phyloP scores from a whole-genome alignment of 2,113 vertebrate species.

The Gasterosteus aculeatus region DNA sequence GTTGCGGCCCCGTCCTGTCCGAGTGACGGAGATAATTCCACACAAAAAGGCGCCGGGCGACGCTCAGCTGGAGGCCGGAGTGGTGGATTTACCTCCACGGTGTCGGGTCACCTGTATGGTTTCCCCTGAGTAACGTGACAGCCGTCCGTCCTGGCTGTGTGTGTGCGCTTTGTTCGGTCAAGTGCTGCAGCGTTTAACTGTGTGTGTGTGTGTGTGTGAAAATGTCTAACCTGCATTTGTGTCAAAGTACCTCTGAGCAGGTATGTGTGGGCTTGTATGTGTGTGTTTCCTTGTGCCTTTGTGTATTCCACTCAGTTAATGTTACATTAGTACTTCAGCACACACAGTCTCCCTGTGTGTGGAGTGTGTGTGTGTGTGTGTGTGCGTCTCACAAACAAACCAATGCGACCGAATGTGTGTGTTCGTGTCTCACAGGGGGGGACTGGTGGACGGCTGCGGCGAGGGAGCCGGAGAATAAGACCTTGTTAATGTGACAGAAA shows the following conservation, averaged over 20 bases:
- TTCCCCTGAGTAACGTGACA: constrained; percentile 54
- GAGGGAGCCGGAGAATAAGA: constrained; percentile 55
- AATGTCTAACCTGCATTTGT: too few relatives aligned
- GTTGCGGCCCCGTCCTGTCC: background rate
- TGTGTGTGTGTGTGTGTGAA: constrained; percentile 9
- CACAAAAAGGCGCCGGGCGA: constrained; percentile 31
- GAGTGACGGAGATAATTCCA: constrained; percentile 28
- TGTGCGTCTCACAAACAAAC: constrained; percentile 28
- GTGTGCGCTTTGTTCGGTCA: too few relatives aligned
- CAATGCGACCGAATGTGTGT: constrained; percentile 1
- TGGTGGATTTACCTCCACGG: constrained; percentile 64
- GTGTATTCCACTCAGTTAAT: background rate
- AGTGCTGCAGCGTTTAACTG: background rate
- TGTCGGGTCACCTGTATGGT: constrained; percentile 62
- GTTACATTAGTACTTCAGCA: background rate
- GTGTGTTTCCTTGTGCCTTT: constrained; percentile 2
- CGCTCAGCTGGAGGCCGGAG: constrained; percentile 26
- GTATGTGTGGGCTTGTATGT: background rate
- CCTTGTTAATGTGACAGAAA: constrained; percentile 73
- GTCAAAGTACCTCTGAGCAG: too few relatives aligned
- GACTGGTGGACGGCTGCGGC: constrained; percentile 14
- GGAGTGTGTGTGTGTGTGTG: background rate
- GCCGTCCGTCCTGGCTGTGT: constrained; percentile 38
- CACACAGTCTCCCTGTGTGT: background rate
- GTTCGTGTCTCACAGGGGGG: constrained; percentile 4